A percentile compares a stretch with the other conserved stretches of the same genome.
Evolutionary conservation across 2,113 vertebrate genomes (phyloP).

Genomic region (Pardalotus punctatus): DNA sequence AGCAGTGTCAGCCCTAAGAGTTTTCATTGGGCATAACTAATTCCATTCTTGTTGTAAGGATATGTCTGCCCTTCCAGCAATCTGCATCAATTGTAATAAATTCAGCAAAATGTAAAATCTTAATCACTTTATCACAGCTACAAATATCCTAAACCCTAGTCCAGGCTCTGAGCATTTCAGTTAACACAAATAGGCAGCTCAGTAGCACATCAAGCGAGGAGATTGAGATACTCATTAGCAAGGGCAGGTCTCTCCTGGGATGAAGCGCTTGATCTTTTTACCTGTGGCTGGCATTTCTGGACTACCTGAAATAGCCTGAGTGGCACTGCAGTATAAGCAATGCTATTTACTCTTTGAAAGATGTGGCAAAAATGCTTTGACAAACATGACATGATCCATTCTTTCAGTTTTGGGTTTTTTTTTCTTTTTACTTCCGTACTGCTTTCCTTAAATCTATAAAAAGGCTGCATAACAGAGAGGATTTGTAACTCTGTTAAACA

Average conservation of each 20-base stretch:
- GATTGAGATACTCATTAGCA: not conserved
- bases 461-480: not conserved
- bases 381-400: not conserved
- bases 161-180: not conserved
- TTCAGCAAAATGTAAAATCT: not conserved
- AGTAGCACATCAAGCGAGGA: not conserved
- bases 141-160: not conserved
- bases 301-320: not conserved
- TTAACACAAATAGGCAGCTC: not conserved
- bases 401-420: not conserved
- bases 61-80: not conserved
- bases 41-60: not conserved
- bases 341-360: not conserved
- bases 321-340: not conserved
- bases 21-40: not conserved
- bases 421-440: not conserved
- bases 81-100: not conserved
- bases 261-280: not conserved
- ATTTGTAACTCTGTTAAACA: not conserved
- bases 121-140: not conserved
- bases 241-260: not conserved
- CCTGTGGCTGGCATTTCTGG: not conserved
- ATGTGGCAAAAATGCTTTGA: not conserved
- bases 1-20: not conserved
- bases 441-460: not conserved